Conservation (phyloP, 2,797 vertebrate species). For the Tiaroga cobitis region DNA sequence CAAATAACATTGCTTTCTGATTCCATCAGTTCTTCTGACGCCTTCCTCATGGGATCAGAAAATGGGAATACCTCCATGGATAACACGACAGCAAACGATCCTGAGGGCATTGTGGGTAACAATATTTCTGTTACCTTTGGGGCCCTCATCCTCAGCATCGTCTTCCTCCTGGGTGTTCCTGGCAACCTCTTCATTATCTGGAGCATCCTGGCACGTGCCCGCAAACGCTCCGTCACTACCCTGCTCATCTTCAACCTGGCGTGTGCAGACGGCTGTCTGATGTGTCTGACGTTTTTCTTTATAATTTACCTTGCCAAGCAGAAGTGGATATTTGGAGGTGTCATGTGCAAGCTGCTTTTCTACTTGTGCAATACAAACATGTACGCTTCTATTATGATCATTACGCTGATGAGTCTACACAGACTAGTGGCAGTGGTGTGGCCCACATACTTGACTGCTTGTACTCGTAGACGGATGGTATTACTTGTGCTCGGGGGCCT, state of each 20-base stretch:
- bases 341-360: conserved; percentile 84
- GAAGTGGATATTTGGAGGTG: conserved; percentile 81
- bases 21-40: conserved; percentile 17
- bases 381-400: conserved; percentile 90
- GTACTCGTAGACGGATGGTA: conserved; percentile 73
- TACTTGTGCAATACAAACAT: conserved; percentile 90
- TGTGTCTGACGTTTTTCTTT: conserved; percentile 85
- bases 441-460: conserved; percentile 68
- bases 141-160: conserved; percentile 81
- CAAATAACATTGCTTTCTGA: conserved; percentile 3
- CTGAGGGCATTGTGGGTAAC: conserved; percentile 62
- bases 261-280: conserved; percentile 81
- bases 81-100: not conserved
- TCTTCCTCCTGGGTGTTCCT: conserved; percentile 85
- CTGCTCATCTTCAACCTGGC: conserved; percentile 89
- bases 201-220: conserved; percentile 82
- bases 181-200: conserved; percentile 90
- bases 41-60: conserved; percentile 36
- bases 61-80: not conserved
- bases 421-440: conserved; percentile 82
- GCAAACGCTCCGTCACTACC: conserved; percentile 81
- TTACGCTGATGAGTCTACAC: conserved; percentile 87
- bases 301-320: conserved; percentile 79
- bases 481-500: conserved; percentile 70
- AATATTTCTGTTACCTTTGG: conserved; percentile 73